Base-by-base conservation (phyloP, 2,113 vertebrate species). In the Apeltes quadracus region DNA sequence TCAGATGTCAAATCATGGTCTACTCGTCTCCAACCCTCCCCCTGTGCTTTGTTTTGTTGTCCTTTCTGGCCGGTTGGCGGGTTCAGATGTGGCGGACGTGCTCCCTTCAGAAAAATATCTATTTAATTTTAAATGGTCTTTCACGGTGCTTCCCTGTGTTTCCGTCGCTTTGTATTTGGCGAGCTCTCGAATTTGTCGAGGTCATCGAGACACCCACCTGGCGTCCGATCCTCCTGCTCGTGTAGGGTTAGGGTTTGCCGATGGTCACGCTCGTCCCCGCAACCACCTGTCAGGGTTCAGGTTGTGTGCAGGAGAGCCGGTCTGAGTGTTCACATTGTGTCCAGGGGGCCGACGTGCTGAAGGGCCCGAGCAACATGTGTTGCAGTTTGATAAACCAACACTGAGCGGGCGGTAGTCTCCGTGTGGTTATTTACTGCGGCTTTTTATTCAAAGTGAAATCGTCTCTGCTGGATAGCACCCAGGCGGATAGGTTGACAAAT, bases 391-490 rank as follows among this genome's bases (percentile, higher is more conserved):
- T 81, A 78, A 84, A 84, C 51, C 64, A 69, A 39, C 32, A 48
- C 61, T 54, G 22, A 82, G 57, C 48, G 48, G n/a, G 74, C 69
- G 55, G 54, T 32, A 62, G 34, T 29, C 64, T 44, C 38, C 53
- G 72, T 78, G 71, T 72, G 43, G 81, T 79, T 79, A 78, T 87
- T 85, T 83, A 61, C 65, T 76, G 58, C 43, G 11, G 57, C 39
- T 55, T 73, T 59, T 76, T 43, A 41, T 59, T 82, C 46, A 66
- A 84, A 75, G 55, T 73, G 27, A 72, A 79, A 79, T 53, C 36
- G 65, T 82, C 75, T 74, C 78, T n/a, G n/a, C 34, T 78, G 74
- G 64, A 66, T 75, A 36, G 69, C 64, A 55, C 46, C 69, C 69
- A 64, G 76, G 73, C 81, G 65, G 76, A 57, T 70, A 63, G 50